Conservation (phyloP, 2,113 vertebrate species). For the Tragelaphus imberbis region DNA sequence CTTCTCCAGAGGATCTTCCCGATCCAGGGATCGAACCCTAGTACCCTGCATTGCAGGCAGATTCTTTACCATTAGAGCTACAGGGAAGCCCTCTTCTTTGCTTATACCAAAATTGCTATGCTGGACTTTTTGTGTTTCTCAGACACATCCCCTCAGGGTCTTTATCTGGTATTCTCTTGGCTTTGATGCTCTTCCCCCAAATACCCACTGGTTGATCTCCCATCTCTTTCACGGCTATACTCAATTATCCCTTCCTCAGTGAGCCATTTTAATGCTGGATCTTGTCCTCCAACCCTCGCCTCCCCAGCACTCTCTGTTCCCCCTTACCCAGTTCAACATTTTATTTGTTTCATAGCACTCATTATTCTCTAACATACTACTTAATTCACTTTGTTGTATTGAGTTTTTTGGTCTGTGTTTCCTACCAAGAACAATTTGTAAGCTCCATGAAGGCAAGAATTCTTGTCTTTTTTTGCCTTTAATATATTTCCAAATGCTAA, state of each 20-base stretch:
- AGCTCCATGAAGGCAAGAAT: background rate
- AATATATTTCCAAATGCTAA: background rate
- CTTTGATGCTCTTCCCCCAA: background rate
- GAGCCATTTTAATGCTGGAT: background rate
- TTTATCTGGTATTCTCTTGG: background rate
- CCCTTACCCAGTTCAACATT: background rate
- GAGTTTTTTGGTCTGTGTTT: background rate
- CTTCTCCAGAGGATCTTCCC: background rate
- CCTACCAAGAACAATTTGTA: background rate
- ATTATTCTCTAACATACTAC: background rate
- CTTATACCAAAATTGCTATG: background rate
- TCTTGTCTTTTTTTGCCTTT: background rate
- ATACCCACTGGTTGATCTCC: background rate
- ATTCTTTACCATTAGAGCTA: background rate
- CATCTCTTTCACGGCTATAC: background rate
- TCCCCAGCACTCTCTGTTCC: background rate
- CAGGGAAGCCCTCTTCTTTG: background rate
- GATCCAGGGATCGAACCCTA: fast-evolving
- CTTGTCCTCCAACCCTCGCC: background rate
- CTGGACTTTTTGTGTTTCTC: background rate
- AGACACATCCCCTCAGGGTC: background rate
- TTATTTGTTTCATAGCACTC: background rate
- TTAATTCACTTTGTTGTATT: background rate
- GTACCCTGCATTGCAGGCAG: background rate
- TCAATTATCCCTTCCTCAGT: background rate